Evolutionary conservation across 2,888 invertebrate species (phyloP).

Genomic region (Charanyca ferruginea): DNA sequence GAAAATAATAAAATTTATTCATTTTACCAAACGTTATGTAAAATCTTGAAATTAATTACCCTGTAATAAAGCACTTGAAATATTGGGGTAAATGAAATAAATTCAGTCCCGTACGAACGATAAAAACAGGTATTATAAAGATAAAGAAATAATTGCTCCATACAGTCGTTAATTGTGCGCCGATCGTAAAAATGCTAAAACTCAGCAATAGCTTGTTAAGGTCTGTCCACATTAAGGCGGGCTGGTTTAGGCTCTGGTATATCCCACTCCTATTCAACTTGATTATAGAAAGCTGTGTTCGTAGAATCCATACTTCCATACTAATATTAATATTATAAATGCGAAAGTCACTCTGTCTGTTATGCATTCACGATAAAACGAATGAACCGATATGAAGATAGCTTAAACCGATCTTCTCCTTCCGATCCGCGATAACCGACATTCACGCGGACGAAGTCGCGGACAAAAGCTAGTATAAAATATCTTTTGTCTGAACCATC

Average conservation of each 20-base stretch:
- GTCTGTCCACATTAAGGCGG: constrained; percentile 3
- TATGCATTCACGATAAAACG: too few relatives aligned
- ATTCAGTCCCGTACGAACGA: constrained; percentile 40
- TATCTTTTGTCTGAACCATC: too few relatives aligned
- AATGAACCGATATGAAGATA: too few relatives aligned
- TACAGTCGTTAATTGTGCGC: constrained; percentile 59
- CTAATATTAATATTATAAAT: too few relatives aligned
- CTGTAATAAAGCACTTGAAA: constrained; percentile 50
- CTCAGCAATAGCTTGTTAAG: constrained; percentile 33
- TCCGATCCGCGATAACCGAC: too few relatives aligned
- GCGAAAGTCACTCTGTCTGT: too few relatives aligned
- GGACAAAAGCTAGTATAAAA: too few relatives aligned
- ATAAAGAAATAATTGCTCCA: constrained; percentile 59
- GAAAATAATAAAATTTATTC: not conserved
- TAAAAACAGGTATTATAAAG: constrained; percentile 58
- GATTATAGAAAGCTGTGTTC: not conserved
- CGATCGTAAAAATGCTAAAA: constrained; percentile 59
- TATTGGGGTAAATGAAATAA: constrained; percentile 48
- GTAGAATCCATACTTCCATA: too few relatives aligned
- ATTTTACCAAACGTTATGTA: not conserved
- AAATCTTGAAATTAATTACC: constrained; percentile 45
- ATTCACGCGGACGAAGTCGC: too few relatives aligned
- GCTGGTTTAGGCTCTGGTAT: too few relatives aligned
- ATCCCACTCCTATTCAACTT: too few relatives aligned
- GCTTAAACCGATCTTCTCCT: too few relatives aligned